Base-by-base conservation (phyloP, 2,888 invertebrate genomes). In the Drosophila quinaria region DNA sequence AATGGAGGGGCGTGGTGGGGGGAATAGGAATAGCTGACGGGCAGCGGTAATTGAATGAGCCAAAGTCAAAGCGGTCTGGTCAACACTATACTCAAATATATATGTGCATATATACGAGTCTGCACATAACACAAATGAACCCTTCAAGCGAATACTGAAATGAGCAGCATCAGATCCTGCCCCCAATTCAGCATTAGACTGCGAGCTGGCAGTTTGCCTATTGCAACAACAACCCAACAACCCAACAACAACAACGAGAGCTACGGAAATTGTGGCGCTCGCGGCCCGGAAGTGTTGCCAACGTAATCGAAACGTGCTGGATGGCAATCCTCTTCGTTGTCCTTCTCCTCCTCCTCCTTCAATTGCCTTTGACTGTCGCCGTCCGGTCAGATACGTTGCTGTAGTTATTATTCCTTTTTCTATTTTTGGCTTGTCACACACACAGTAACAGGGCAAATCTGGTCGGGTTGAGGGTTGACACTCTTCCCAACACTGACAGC, bases 261-360 rank as follows among this genome's bases (percentile, higher is more conserved):
- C 71, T 63, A 58, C 84, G 84, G 84, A 84, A 84, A 84, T 84
- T 84, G 85, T 84, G 87, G 80, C 70, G 81, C 83, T 87, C 81
- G 87, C 87, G 81, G 87, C 72, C 79, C 84, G 84, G 87, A 84
- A 84, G 84, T 84, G 84, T 84, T 84, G 84, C 75, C 87, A 84
- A 84, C 84, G 80, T 84, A 84, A 84, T 87, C 87, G 87, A 87
- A 84, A 84, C 78, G 80, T 84, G 80, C 80, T 77, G 67, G 51
- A 68, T 76, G 62, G 44, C 52, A 46, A 49, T 37, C 11, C 44
- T 11, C 11, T 10, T n/a, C 15, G 19, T 35, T 35, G 31, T 37
- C 29, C 46, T 29, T 13, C 44, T 33, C 41, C 25, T 25, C 25
- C 25, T 6, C 25, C 25, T 41, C 17, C 35, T 46, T 31, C 49